These are phyloP conservation scores for Probosciger aterrimus DNA, from an alignment of 2,113 vertebrate genomes.

Conservation along the genomic window DNA sequence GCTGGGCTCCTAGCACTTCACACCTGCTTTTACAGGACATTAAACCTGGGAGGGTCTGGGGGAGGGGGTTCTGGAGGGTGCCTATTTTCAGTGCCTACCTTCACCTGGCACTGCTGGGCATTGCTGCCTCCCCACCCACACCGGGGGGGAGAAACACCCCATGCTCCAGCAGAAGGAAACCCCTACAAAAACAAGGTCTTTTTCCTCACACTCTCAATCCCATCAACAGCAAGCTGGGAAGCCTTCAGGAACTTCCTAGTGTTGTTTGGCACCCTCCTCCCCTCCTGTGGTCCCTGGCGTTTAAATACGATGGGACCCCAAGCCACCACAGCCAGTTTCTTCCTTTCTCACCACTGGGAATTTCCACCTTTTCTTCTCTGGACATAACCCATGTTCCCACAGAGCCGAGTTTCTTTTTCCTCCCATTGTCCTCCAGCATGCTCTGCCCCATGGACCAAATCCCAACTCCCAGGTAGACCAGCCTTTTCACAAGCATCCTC, in stretches of 20 bases:
- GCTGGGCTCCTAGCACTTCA: not conserved
- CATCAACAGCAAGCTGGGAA: not conserved
- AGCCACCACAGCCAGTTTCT: not conserved
- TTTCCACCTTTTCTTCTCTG: constrained; percentile 52
- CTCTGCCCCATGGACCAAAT: not conserved
- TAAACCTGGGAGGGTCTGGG: not conserved
- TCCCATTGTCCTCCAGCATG: not conserved
- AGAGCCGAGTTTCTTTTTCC: not conserved
- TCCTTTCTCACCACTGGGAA: constrained; percentile 21
- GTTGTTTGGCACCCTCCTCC: not conserved
- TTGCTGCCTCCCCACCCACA: not conserved
- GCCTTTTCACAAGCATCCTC: not conserved
- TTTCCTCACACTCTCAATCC: not conserved
- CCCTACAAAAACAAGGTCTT: not conserved
- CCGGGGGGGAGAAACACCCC: rapidly evolving
- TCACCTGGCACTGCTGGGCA: not conserved
- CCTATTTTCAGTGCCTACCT: not conserved
- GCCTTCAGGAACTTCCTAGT: not conserved
- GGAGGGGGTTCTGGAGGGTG: too few relatives aligned
- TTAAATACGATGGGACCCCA: not conserved
- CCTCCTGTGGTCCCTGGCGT: not conserved
- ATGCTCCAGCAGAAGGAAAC: not conserved
- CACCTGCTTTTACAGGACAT: not conserved
- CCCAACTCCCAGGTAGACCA: not conserved
- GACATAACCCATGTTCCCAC: not conserved